Evolutionary conservation across 2,797 vertebrate species (phyloP).

Genomic region (Malacoctenus gilli): DNA sequence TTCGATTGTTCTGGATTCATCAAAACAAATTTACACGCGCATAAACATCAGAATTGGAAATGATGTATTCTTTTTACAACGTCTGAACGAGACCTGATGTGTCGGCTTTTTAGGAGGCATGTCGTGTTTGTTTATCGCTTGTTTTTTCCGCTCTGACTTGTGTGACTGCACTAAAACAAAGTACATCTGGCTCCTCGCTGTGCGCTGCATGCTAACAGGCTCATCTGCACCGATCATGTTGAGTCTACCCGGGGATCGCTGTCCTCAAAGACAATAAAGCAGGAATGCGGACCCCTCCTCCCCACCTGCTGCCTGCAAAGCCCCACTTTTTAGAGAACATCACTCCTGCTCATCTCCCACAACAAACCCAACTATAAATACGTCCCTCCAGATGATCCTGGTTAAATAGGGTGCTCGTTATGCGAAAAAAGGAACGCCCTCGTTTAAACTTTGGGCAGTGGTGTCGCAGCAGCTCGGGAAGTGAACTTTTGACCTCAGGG

Average conservation of each 20-base stretch:
- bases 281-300: slow-evolving; percentile 1
- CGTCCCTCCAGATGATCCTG: slow-evolving; percentile 2
- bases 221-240: neutral
- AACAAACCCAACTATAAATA: slow-evolving; percentile 13
- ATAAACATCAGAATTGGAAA: too few species aligned
- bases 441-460: too few species aligned
- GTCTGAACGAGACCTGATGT: neutral
- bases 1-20: too few species aligned
- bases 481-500: too few species aligned
- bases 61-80: too few species aligned
- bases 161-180: slow-evolving; percentile 1
- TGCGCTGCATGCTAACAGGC: neutral
- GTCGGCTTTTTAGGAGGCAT: neutral
- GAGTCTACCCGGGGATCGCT: neutral
- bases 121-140: slow-evolving; percentile 2
- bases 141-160: slow-evolving; percentile 1
- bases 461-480: too few species aligned
- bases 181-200: neutral
- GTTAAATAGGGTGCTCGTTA: neutral
- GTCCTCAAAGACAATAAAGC: slow-evolving; percentile 2
- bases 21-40: too few species aligned
- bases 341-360: slow-evolving; percentile 16
- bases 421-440: neutral
- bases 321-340: slow-evolving; percentile 12
- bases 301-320: slow-evolving; percentile 20